Conservation (phyloP, 2,113 vertebrate genomes). For the Perca fluviatilis region DNA sequence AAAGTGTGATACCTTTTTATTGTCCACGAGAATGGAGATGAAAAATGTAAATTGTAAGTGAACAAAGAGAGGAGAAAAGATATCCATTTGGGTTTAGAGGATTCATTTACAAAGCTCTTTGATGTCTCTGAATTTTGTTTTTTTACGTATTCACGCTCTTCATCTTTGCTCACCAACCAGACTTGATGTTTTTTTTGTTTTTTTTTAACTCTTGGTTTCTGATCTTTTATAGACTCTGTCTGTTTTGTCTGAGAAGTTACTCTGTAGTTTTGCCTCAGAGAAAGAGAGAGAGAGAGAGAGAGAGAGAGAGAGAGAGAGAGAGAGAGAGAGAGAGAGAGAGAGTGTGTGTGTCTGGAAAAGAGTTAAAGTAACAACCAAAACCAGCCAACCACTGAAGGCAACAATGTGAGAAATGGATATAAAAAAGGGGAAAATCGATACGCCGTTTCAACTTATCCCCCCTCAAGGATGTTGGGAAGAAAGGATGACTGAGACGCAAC, state of each 20-base stretch:
- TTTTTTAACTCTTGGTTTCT: conserved; percentile 22
- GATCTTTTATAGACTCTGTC: conserved; percentile 21
- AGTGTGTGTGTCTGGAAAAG: neutral
- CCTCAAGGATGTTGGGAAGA: conserved; percentile 56
- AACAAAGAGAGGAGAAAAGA: conserved; percentile 29
- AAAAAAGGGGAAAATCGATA: conserved; percentile 64
- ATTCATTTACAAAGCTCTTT: conserved; percentile 57
- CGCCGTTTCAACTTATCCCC: conserved; percentile 58
- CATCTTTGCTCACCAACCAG: conserved; percentile 31
- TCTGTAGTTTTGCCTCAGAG: conserved; percentile 15
- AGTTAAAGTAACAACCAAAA: conserved; percentile 55
- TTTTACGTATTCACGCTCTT: conserved; percentile 47
- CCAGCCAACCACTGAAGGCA: conserved; percentile 61
- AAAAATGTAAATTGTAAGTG: conserved; percentile 42
- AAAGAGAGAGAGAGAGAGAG: neutral
- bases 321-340: conserved; percentile 12
- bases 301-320: too few relatives aligned
- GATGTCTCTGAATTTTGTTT: conserved; percentile 55
- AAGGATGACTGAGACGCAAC: conserved; percentile 62
- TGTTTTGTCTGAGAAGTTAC: conserved; percentile 42
- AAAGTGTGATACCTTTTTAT: conserved; percentile 8
- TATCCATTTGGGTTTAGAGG: conserved; percentile 38
- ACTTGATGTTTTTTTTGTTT: conserved; percentile 5
- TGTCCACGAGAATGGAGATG: conserved; percentile 35
- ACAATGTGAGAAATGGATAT: conserved; percentile 61